Evolutionary conservation across 2,113 vertebrate species (phyloP).

Genomic region (Macrotus californicus): DNA sequence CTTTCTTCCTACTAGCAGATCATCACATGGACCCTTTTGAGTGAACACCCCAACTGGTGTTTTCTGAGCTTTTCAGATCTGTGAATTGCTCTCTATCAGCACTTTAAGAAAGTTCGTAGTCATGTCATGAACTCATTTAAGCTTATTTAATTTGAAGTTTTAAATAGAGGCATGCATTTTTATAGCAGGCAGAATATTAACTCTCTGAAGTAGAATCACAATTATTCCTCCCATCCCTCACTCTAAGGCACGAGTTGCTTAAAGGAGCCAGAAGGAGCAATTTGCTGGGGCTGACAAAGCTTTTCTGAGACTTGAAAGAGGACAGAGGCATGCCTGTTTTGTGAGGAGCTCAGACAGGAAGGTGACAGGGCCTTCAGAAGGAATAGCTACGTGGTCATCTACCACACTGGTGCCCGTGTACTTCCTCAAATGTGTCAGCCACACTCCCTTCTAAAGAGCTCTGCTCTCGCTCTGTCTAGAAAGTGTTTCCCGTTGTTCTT

Average conservation of each 20-base stretch:
- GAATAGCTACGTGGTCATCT: not conserved
- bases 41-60: not conserved
- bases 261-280: not conserved
- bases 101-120: not conserved
- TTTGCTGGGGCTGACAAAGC: not conserved
- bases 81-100: not conserved
- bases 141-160: not conserved
- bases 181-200: not conserved
- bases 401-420: rapidly evolving
- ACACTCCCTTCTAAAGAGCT: not conserved
- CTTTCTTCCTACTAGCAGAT: not conserved
- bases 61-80: not conserved
- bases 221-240: not conserved
- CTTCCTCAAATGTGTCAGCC: not conserved
- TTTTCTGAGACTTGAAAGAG: not conserved
- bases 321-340: not conserved
- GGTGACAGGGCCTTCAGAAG: not conserved
- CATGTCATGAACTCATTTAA: not conserved
- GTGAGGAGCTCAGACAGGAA: not conserved
- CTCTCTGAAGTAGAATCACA: not conserved
- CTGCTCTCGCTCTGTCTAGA: not conserved
- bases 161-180: not conserved
- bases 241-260: not conserved
- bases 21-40: not conserved
- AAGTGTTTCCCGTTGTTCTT: not conserved